phyloP scores from a whole-genome alignment of 2,888 invertebrate species.

The Eupithecia exiguata region DNA sequence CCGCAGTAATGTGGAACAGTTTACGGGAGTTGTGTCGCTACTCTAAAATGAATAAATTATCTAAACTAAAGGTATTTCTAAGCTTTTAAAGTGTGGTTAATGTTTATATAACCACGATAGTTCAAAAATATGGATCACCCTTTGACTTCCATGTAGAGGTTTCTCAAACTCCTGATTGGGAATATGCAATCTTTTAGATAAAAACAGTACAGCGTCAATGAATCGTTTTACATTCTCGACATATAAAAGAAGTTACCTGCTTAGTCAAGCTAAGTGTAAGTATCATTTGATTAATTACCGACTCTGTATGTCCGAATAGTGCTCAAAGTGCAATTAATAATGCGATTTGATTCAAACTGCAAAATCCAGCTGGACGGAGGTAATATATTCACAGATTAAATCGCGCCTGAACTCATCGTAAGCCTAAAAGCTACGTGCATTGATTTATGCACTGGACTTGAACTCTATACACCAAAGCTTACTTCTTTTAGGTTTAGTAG shows the following conservation, averaged over 20 bases:
- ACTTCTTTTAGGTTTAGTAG: neutral
- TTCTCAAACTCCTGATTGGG: neutral
- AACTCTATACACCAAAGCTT: constrained; percentile 3
- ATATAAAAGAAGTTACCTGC: neutral
- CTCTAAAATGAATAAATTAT: neutral
- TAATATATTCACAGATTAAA: constrained; percentile 28
- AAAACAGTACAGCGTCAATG: neutral
- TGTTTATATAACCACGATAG: neutral
- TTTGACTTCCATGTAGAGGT: neutral
- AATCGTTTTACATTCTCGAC: neutral
- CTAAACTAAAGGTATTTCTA: neutral
- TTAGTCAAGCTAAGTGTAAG: neutral
- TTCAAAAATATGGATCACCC: neutral
- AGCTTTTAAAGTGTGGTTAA: neutral
- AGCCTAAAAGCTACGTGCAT: constrained; percentile 20
- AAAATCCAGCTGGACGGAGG: constrained; percentile 7
- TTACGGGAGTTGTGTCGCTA: neutral
- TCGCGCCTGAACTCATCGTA: constrained; percentile 10
- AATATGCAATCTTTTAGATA: neutral
- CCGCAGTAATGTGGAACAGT: constrained; percentile 9
- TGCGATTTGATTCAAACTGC: constrained; percentile 7
- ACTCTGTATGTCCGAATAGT: constrained; percentile 4
- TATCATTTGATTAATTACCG: neutral
- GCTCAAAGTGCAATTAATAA: constrained; percentile 15
- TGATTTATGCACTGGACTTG: constrained; percentile 23